Evolutionary conservation across 1,140 invertebrate genomes (phyloP).

Genomic region (Rhyacophila brunnea): DNA sequence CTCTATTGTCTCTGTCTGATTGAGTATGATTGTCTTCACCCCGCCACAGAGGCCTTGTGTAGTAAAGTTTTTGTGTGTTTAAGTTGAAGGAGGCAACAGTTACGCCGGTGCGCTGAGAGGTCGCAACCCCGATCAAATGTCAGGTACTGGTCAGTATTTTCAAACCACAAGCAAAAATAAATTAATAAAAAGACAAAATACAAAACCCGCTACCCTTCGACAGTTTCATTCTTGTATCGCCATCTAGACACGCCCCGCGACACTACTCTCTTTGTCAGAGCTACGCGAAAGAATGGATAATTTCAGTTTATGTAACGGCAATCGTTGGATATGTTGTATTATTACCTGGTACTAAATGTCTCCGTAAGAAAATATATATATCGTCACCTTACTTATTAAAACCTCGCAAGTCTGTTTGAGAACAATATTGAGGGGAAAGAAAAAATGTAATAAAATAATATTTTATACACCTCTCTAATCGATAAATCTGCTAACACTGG

Average conservation of each 20-base stretch:
- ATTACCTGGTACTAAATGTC: too few relatives aligned
- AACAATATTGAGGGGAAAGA: too few relatives aligned
- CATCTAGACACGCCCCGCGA: not conserved
- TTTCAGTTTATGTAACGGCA: too few relatives aligned
- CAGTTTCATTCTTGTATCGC: not conserved
- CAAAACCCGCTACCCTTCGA: not conserved
- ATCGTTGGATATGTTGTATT: too few relatives aligned
- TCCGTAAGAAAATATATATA: too few relatives aligned
- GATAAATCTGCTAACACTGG: too few relatives aligned
- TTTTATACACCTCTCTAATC: too few relatives aligned
- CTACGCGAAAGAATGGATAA: too few relatives aligned
- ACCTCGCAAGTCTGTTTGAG: too few relatives aligned
- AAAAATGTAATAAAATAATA: too few relatives aligned
- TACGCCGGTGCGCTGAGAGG: constrained; percentile 77
- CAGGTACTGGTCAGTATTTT: constrained; percentile 62
- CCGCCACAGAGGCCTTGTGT: constrained; percentile 16
- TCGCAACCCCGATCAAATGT: constrained; percentile 66
- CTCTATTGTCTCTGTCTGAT: not conserved
- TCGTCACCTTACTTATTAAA: too few relatives aligned
- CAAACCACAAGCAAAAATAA: constrained; percentile 27
- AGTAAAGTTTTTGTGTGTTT: constrained; percentile 36
- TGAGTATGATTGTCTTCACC: not conserved
- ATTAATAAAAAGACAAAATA: not conserved
- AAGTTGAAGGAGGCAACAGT: constrained; percentile 54
- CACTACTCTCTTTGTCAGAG: too few relatives aligned